Percentiles rank a stretch among this genome's conserved stretches.
phyloP scores from a whole-genome alignment of 2,888 invertebrate genomes.

The Drosophila pegasa region DNA sequence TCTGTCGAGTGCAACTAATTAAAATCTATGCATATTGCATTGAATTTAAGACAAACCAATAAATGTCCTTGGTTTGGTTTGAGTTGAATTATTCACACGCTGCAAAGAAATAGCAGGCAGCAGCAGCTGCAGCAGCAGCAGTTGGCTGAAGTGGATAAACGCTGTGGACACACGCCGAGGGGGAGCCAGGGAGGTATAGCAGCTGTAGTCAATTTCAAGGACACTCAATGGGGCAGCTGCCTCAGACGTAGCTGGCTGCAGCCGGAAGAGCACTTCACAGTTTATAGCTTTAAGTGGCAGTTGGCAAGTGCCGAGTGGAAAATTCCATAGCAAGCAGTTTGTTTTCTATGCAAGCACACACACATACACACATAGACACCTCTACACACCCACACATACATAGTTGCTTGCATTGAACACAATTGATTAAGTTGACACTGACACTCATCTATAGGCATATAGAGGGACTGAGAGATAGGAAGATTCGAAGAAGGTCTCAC shows the following conservation, averaged over 20 bases:
- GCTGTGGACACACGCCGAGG: slow-evolving; percentile 13
- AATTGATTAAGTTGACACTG: slow-evolving; percentile 59
- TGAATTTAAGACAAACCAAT: slow-evolving; percentile 30
- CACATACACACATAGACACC: not conserved
- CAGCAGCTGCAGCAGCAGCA: too few species aligned
- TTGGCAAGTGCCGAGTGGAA: slow-evolving; percentile 76
- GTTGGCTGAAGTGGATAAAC: slow-evolving; percentile 37
- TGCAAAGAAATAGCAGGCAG: slow-evolving; percentile 13
- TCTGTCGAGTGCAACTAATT: slow-evolving; percentile 30
- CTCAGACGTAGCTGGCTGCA: slow-evolving; percentile 44
- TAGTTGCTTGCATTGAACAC: slow-evolving; percentile 15
- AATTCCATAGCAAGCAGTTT: slow-evolving; percentile 73
- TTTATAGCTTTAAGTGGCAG: slow-evolving; percentile 77
- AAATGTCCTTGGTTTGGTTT: slow-evolving; percentile 28
- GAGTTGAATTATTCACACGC: slow-evolving; percentile 55
- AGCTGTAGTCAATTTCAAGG: slow-evolving; percentile 72
- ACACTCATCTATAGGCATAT: slow-evolving; percentile 22
- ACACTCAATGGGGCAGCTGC: slow-evolving; percentile 75
- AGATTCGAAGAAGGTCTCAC: not conserved
- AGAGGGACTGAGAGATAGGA: not conserved
- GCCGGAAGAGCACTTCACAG: slow-evolving; percentile 74
- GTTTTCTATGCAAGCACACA: slow-evolving; percentile 65
- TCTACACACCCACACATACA: slow-evolving; percentile 13
- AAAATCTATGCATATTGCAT: slow-evolving; percentile 34
- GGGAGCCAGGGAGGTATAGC: not conserved